Evolutionary conservation across 2,888 invertebrate species (phyloP).

Genomic region (Cataglyphis rosenhaueri): DNA sequence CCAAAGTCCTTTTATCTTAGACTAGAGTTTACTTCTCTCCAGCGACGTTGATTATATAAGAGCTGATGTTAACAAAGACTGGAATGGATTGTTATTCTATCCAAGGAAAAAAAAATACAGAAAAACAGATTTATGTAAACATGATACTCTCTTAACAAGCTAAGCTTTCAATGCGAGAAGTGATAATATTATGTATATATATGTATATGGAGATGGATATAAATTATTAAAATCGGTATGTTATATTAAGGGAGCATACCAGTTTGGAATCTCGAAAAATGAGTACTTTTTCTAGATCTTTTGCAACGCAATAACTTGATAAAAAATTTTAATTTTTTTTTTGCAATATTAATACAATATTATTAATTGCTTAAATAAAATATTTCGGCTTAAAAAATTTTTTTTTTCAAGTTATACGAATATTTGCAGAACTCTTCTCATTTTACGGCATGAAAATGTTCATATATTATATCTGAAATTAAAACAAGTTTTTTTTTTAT

Average conservation of each 20-base stretch:
- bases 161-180: background rate
- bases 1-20: background rate
- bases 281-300: background rate
- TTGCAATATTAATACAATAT: no score
- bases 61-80: background rate
- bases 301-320: background rate
- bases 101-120: background rate
- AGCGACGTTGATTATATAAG: no score
- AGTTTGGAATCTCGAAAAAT: no score
- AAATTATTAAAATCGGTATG: background rate
- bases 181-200: background rate
- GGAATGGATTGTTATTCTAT: background rate
- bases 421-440: no score
- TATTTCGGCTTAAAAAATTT: no score
- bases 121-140: background rate
- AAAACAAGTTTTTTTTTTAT: no score
- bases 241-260: background rate
- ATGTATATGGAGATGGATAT: background rate
- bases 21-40: background rate
- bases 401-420: no score
- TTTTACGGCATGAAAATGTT: no score
- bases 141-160: background rate
- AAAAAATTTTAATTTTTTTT: no score
- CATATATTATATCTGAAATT: no score
- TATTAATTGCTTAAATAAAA: no score